phyloP scores from a whole-genome alignment of 2,113 vertebrate species.

The Balaenoptera acutorostrata region DNA sequence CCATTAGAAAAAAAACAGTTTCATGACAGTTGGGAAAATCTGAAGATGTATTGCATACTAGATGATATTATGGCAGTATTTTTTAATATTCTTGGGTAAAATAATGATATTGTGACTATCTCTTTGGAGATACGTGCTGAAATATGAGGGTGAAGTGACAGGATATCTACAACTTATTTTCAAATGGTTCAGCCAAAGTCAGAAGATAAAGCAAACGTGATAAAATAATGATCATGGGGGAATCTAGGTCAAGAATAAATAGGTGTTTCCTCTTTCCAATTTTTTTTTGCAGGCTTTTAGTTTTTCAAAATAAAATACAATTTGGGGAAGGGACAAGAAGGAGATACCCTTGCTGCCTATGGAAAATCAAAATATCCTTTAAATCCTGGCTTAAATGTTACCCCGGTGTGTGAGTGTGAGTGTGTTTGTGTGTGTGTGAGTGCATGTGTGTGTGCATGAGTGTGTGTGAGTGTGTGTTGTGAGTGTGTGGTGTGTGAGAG shows the following conservation, averaged over 20 bases:
- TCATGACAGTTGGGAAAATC: background rate
- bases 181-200: background rate
- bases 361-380: background rate
- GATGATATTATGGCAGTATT: background rate
- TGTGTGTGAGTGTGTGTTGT: background rate
- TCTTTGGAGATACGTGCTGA: background rate
- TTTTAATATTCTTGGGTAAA: background rate
- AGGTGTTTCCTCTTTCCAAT: background rate
- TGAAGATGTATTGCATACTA: background rate
- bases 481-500: background rate
- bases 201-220: background rate
- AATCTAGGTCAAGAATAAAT: background rate
- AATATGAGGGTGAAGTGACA: background rate
- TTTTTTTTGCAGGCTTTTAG: background rate
- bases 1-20: background rate
- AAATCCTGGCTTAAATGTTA: background rate
- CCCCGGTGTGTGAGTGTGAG: background rate
- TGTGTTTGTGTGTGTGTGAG: background rate
- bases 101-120: background rate
- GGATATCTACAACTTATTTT: background rate
- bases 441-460: background rate
- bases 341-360: background rate
- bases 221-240: background rate
- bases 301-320: conserved; percentile 15
- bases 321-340: background rate